Conservation (phyloP, 1,140 invertebrate species). For the Halesus radiatus region DNA sequence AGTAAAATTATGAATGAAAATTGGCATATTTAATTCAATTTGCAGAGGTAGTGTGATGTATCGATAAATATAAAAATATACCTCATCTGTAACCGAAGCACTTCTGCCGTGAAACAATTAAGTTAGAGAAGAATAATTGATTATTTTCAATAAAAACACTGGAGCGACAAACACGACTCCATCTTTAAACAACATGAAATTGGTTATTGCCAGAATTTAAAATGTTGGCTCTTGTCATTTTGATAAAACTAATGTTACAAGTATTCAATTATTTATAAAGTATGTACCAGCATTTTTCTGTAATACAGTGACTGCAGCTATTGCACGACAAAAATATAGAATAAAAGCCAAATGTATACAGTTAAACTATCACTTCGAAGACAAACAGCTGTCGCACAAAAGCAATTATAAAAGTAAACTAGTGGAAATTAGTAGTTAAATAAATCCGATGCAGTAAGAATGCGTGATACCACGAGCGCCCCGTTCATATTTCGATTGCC, state of each 20-base stretch:
- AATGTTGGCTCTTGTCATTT: conserved; percentile 37
- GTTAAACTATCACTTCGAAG: too few species aligned
- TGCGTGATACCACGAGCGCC: too few species aligned
- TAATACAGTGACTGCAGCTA: too few species aligned
- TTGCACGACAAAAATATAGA: too few species aligned
- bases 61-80: background rate
- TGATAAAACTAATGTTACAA: conserved; percentile 8
- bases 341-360: too few species aligned
- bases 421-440: too few species aligned
- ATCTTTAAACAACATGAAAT: conserved; percentile 39
- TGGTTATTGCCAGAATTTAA: background rate
- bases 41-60: background rate
- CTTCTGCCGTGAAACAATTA: background rate
- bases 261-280: background rate
- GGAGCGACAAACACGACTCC: conserved; percentile 6
- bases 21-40: background rate
- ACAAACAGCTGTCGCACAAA: too few species aligned
- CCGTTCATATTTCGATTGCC: too few species aligned
- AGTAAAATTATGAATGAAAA: conserved; percentile 14
- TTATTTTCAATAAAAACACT: conserved; percentile 34
- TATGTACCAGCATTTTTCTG: background rate
- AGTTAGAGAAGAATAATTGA: background rate
- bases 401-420: too few species aligned
- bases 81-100: conserved; percentile 33
- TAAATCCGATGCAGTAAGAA: too few species aligned